These are phyloP conservation scores for Myotis davidii DNA, from an alignment of 2,113 vertebrate genomes.

Conservation along the genomic window DNA sequence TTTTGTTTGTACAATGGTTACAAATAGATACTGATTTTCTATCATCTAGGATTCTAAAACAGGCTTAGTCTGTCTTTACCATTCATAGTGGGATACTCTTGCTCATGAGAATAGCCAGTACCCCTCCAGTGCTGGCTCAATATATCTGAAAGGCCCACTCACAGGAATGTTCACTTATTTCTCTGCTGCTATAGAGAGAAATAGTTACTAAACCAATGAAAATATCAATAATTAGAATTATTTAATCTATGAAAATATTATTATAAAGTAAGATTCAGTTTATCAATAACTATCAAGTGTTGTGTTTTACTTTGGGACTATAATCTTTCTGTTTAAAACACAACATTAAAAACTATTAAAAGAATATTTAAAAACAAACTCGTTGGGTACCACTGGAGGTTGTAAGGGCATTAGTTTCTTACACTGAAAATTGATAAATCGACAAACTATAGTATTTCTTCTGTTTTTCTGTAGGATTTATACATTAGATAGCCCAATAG, in stretches of 20 bases:
- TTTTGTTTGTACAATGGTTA: neutral
- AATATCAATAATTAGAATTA: neutral
- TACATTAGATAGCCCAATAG: neutral
- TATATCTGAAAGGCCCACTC: neutral
- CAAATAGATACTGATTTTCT: neutral
- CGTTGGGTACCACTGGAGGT: neutral
- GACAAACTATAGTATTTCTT: neutral
- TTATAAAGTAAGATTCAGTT: neutral
- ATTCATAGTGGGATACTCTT: neutral
- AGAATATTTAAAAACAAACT: neutral
- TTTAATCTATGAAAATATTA: neutral
- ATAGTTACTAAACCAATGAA: neutral
- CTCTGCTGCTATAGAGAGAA: neutral
- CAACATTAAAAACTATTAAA: neutral
- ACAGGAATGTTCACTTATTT: neutral
- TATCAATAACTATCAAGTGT: neutral
- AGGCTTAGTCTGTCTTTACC: neutral
- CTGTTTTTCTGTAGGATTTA: neutral
- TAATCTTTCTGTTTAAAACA: neutral
- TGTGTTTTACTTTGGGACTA: neutral
- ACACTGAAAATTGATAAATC: neutral
- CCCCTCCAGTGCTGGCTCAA: neutral
- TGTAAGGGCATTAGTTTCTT: neutral
- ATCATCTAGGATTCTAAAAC: neutral
- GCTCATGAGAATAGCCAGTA: neutral